phyloP scores from a whole-genome alignment of 2,113 vertebrate species.

The Nerophis lumbriciformis region DNA sequence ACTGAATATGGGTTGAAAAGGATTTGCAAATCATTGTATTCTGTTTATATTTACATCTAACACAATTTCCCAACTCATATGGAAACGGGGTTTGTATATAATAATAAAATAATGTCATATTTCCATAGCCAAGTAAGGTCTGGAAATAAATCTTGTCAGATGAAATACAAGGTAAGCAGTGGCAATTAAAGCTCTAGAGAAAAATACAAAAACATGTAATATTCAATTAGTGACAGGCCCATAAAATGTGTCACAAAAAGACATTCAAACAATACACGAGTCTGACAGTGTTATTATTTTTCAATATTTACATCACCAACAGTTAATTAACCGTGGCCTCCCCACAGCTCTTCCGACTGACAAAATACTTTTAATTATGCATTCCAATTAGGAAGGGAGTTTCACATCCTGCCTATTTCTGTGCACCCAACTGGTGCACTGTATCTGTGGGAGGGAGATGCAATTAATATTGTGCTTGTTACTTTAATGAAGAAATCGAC shows the following conservation, averaged over 20 bases:
- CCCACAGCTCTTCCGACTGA: not conserved
- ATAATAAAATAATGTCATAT: too few species aligned
- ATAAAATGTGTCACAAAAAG: not conserved
- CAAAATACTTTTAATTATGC: not conserved
- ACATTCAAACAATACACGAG: not conserved
- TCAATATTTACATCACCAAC: not conserved
- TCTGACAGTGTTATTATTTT: not conserved
- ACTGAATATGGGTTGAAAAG: too few species aligned
- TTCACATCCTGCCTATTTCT: not conserved
- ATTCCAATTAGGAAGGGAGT: constrained; percentile 3
- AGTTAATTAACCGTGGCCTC: constrained; percentile 2
- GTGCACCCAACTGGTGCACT: not conserved
- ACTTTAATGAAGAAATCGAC: too few species aligned
- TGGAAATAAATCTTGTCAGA: too few species aligned
- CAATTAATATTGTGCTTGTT: not conserved
- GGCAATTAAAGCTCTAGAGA: not conserved
- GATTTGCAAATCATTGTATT: too few species aligned
- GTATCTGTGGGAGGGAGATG: too few species aligned
- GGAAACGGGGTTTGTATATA: too few species aligned
- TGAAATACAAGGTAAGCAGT: too few species aligned
- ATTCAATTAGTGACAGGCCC: not conserved
- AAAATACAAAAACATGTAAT: not conserved
- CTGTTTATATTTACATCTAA: too few species aligned
- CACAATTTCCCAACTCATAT: too few species aligned
- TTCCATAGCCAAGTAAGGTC: too few species aligned